Conservation (phyloP, 1,140 invertebrate species). For the Eulimnadia texana region DNA sequence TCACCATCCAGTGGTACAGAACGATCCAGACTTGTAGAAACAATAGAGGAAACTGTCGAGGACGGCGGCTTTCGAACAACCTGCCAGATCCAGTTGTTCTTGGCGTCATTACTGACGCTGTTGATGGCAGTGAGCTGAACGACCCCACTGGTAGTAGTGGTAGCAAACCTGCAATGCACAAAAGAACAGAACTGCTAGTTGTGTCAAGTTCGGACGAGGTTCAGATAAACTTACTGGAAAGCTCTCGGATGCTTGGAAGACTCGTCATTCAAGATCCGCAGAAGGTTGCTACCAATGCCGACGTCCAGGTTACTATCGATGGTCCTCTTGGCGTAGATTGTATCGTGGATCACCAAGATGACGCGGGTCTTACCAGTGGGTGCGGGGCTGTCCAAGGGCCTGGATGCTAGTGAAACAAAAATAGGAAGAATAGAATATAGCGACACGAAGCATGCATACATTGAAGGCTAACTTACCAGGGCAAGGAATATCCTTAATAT, state of each 20-base stretch:
- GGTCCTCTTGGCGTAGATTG: conserved; percentile 13
- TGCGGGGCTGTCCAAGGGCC: neutral
- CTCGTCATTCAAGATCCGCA: conserved; percentile 15
- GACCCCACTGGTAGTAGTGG: conserved; percentile 3
- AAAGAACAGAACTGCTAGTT: neutral
- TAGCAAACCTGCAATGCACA: conserved; percentile 6
- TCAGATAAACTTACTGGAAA: conserved; percentile 10
- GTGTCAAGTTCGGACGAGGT: neutral
- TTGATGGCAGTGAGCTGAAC: conserved; percentile 9
- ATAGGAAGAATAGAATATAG: neutral
- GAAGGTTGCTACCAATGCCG: conserved; percentile 2
- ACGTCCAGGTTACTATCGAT: conserved; percentile 7
- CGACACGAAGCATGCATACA: neutral
- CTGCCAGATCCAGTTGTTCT: conserved; percentile 15
- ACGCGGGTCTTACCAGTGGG: conserved; percentile 1
- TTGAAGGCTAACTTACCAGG: conserved; percentile 12
- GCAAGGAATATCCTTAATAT: neutral
- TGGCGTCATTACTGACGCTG: conserved; percentile 10
- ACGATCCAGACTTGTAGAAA: neutral
- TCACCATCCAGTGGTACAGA: neutral
- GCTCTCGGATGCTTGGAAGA: conserved; percentile 14
- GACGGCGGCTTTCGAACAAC: conserved; percentile 4
- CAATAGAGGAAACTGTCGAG: neutral
- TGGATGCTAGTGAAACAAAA: neutral
- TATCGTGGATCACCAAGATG: conserved; percentile 8